phyloP scores from a whole-genome alignment of 2,888 invertebrate species.

The Boloria selene region DNA sequence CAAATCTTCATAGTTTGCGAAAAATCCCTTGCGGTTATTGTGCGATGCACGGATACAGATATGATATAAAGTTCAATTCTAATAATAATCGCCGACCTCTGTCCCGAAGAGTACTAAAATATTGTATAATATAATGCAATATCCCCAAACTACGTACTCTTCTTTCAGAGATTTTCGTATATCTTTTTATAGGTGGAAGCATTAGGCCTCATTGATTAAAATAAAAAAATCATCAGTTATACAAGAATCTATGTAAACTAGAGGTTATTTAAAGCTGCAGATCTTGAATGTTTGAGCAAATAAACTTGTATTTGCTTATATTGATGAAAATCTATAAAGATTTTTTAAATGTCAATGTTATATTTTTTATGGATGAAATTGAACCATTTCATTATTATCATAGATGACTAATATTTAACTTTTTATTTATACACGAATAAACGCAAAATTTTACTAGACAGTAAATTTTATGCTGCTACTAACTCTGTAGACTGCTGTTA shows the following conservation, averaged over 20 bases:
- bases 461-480: background rate
- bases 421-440: background rate
- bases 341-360: background rate
- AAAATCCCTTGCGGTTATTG: background rate
- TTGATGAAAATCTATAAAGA: slow-evolving; percentile 1
- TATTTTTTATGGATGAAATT: background rate
- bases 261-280: background rate
- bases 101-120: slow-evolving; percentile 3
- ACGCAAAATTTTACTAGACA: slow-evolving; percentile 9
- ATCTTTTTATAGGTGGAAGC: slow-evolving; percentile 2
- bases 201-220: slow-evolving; percentile 4
- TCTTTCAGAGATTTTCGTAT: slow-evolving; percentile 7
- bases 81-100: slow-evolving; percentile 15
- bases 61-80: background rate
- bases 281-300: slow-evolving; percentile 10
- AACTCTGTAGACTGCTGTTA: background rate
- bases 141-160: slow-evolving; percentile 4
- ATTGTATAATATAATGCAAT: slow-evolving; percentile 3
- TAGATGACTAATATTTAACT: slow-evolving; percentile 1
- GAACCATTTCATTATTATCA: background rate
- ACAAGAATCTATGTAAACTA: slow-evolving; percentile 2
- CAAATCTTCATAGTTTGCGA: background rate
- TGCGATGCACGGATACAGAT: slow-evolving; percentile 10
- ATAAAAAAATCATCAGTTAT: background rate
- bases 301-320: slow-evolving; percentile 1